phyloP scores from a whole-genome alignment of 2,797 vertebrate genomes.

The Hydrocynus forskahlii region DNA sequence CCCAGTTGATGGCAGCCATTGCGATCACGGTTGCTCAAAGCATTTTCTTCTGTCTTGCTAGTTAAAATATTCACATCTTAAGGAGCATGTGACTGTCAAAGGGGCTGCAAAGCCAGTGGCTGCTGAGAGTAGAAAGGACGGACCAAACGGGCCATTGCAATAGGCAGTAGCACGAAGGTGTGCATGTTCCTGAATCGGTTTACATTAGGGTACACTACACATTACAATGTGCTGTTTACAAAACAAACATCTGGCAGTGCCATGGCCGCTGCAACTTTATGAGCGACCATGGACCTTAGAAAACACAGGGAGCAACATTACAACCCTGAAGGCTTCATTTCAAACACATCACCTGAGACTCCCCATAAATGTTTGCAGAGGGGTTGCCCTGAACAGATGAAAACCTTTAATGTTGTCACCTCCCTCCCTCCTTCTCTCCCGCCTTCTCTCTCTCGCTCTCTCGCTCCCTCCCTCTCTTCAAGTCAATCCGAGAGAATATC shows the following conservation, averaged over 20 bases:
- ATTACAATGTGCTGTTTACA: slow-evolving; percentile 24
- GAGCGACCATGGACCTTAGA: slow-evolving; percentile 8
- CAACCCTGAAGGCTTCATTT: slow-evolving; percentile 7
- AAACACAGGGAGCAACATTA: slow-evolving; percentile 15
- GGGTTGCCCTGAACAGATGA: slow-evolving; percentile 7
- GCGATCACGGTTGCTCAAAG: too few relatives aligned
- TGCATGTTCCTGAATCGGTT: not conserved
- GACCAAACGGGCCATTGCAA: too few relatives aligned
- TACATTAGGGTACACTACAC: slow-evolving; percentile 16
- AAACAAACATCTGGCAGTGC: slow-evolving; percentile 26
- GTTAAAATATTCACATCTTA: too few relatives aligned
- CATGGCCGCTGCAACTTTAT: slow-evolving; percentile 31
- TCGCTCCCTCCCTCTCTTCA: slow-evolving; percentile 65
- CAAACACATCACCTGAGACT: slow-evolving; percentile 31
- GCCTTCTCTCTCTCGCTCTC: not conserved
- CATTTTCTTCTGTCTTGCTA: too few relatives aligned
- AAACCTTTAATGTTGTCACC: slow-evolving; percentile 18
- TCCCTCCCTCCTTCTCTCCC: not conserved
- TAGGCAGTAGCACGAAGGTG: too few relatives aligned
- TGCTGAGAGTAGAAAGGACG: too few relatives aligned
- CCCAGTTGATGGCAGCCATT: too few relatives aligned
- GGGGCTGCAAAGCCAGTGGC: too few relatives aligned
- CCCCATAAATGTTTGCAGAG: slow-evolving; percentile 14
- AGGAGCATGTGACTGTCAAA: too few relatives aligned
- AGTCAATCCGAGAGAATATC: slow-evolving; percentile 72